Conservation (phyloP, 2,888 invertebrate genomes). For the Athrips mouffetella region DNA sequence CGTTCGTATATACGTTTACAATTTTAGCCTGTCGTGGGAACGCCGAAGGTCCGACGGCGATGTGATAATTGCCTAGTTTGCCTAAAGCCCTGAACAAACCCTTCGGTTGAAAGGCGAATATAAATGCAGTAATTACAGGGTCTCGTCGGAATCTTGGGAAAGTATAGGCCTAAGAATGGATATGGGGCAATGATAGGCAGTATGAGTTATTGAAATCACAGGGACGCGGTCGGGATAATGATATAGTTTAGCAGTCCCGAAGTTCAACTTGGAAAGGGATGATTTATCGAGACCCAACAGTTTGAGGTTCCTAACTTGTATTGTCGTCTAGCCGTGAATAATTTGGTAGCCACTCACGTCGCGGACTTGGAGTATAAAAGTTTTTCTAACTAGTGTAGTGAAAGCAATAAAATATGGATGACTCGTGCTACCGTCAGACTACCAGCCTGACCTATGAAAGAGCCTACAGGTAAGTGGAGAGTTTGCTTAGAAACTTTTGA, state of each 20-base stretch:
- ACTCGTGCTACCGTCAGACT: neutral
- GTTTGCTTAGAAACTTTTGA: constrained; percentile 3
- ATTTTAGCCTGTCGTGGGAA: constrained; percentile 72
- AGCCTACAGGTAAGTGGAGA: constrained; percentile 2
- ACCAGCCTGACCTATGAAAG: constrained; percentile 1
- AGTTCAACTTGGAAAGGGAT: constrained; percentile 14
- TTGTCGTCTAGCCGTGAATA: constrained; percentile 6
- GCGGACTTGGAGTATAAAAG: constrained; percentile 10
- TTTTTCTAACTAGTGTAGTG: constrained; percentile 5
- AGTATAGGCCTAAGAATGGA: constrained; percentile 37
- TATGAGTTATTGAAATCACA: constrained; percentile 54
- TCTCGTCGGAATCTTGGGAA: constrained; percentile 37
- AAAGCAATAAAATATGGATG: constrained; percentile 10
- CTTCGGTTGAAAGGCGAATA: constrained; percentile 46
- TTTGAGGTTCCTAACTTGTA: neutral
- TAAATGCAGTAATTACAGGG: constrained; percentile 63
- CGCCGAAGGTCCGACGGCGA: constrained; percentile 48
- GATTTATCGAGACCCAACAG: constrained; percentile 10
- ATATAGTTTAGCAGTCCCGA: constrained; percentile 36
- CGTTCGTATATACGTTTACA: constrained; percentile 63
- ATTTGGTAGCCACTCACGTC: constrained; percentile 25
- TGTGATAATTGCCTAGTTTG: constrained; percentile 71
- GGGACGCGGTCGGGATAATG: constrained; percentile 49
- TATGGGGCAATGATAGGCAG: constrained; percentile 37
- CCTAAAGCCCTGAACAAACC: constrained; percentile 61